Percentiles rank a stretch among this genome's conserved stretches.
phyloP scores from a whole-genome alignment of 2,888 invertebrate genomes.

The Tyria jacobaeae region DNA sequence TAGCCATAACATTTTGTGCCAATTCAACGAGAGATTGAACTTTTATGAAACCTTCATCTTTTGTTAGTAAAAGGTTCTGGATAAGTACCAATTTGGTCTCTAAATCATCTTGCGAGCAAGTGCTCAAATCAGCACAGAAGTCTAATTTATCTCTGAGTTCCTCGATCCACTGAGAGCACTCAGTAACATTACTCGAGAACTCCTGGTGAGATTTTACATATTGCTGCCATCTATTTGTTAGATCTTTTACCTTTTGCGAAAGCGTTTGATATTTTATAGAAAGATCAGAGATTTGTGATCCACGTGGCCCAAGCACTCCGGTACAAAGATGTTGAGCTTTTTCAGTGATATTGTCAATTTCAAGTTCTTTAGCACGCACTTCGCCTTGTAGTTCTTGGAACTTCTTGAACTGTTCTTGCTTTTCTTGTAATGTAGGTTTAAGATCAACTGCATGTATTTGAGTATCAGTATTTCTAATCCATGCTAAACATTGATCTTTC shows the following conservation, averaged over 20 bases:
- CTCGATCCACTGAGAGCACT: conserved; percentile 94
- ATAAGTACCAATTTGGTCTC: conserved; percentile 94
- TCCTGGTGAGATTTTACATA: conserved; percentile 96
- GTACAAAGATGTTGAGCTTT: conserved; percentile 94
- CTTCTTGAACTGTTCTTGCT: conserved; percentile 93
- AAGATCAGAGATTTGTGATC: conserved; percentile 95
- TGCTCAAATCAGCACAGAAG: conserved; percentile 93
- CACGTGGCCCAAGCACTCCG: conserved; percentile 90
- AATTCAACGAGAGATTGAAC: conserved; percentile 96
- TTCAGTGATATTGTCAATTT: conserved; percentile 97
- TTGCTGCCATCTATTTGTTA: conserved; percentile 96
- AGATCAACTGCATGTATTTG: conserved; percentile 95
- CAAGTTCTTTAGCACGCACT: conserved; percentile 95
- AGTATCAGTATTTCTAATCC: conserved; percentile 96
- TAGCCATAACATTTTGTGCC: conserved; percentile 96
- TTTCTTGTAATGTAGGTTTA: conserved; percentile 93
- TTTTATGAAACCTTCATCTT: conserved; percentile 96
- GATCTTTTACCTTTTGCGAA: conserved; percentile 95
- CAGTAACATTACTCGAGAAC: conserved; percentile 92
- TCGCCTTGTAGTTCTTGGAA: conserved; percentile 94
- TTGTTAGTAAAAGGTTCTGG: conserved; percentile 95
- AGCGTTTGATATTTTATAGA: conserved; percentile 96
- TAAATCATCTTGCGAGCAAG: conserved; percentile 94
- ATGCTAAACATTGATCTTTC: conserved; percentile 93
- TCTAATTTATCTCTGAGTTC: conserved; percentile 94